Evolutionary conservation across 1,140 invertebrate genomes (phyloP), one percentile per base, ranked within the genome.

Genomic region (Phortica variegata): DNA sequence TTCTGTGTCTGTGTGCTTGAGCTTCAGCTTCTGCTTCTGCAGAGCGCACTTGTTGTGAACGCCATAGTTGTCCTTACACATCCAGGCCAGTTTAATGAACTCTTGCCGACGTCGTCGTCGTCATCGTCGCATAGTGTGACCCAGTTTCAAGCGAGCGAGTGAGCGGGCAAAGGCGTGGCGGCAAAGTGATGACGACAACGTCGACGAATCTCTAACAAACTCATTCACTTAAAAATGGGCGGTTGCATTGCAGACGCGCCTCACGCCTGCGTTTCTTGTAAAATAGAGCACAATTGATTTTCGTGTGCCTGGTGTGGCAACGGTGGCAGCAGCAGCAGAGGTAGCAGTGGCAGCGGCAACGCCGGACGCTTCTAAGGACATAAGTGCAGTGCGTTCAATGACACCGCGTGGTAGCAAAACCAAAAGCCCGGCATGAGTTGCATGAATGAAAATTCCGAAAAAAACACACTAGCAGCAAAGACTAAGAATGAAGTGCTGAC

Each of bases 1-100:
- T n/a, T n/a, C n/a, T n/a, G n/a, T n/a, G n/a, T n/a, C n/a, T n/a
- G n/a, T n/a, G n/a, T n/a, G n/a, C n/a, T n/a, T n/a, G n/a, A n/a
- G n/a, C n/a, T n/a, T n/a, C n/a, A n/a, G n/a, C n/a, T n/a, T n/a
- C n/a, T n/a, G n/a, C n/a, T n/a, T n/a, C n/a, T n/a, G n/a, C n/a
- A n/a, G n/a, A n/a, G n/a, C n/a, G n/a, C n/a, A n/a, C n/a, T n/a
- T n/a, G n/a, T n/a, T n/a, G n/a, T n/a, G n/a, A n/a, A n/a, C n/a
- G 53, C 62, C 59, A 65, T 52, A 65, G 61, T 54, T 42, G 61
- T 65, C 61, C 61, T 66, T 61, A 58, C 46, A 46, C 45, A 3
- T 18, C 53, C 42, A 19, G 48, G 46, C 23, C 51, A 39, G 63
- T 59, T 68, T 50, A 66, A 66, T 47, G 63, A 66, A 65, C 62